Evolutionary conservation across 1,140 invertebrate genomes (phyloP).

Genomic region (Meloidogyne hapla): DNA sequence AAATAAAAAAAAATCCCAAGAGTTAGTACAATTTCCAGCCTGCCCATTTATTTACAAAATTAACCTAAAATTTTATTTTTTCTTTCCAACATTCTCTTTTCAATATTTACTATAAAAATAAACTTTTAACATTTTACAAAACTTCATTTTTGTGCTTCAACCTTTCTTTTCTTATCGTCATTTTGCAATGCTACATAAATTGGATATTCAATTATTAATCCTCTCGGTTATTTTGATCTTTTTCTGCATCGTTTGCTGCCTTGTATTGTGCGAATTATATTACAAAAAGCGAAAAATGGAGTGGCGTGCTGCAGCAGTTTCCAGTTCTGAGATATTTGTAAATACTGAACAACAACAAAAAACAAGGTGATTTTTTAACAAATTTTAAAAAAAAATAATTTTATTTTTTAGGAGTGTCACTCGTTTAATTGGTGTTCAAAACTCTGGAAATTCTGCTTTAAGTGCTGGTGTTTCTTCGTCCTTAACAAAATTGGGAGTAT

Average conservation of each 20-base stretch:
- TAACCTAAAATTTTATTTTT: no score
- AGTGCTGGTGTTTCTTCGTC: background rate
- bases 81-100: no score
- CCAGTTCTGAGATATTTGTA: background rate
- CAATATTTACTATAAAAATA: no score
- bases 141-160: background rate
- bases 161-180: background rate
- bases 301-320: slow-evolving; percentile 1
- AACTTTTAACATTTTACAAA: no score
- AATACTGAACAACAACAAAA: background rate
- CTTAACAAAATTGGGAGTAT: background rate
- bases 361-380: background rate
- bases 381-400: background rate
- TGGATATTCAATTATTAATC: background rate
- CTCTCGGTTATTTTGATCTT: slow-evolving; percentile 3
- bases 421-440: background rate
- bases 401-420: background rate
- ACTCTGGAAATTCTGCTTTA: slow-evolving; percentile 2
- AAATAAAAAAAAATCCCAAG: no score
- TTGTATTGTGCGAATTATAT: slow-evolving; percentile 1
- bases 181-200: background rate
- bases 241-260: slow-evolving; percentile 2
- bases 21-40: no score
- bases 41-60: no score
- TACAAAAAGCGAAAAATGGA: background rate